phyloP scores from a whole-genome alignment of 2,797 vertebrate genomes.

The Tenualosa thibaudeaui region DNA sequence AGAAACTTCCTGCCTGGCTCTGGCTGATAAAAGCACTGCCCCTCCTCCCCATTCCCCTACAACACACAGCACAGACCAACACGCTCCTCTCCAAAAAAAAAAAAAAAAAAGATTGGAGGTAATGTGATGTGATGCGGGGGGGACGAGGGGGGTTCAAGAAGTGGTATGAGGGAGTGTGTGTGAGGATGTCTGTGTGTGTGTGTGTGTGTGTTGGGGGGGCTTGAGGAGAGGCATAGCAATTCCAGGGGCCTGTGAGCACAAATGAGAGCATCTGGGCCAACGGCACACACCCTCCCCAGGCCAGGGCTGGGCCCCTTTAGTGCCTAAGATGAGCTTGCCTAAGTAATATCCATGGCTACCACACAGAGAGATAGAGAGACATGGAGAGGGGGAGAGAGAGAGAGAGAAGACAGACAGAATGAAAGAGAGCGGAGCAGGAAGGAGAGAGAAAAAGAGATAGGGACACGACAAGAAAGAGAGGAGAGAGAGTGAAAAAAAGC shows the following conservation, averaged over 20 bases:
- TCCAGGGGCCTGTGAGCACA: slow-evolving; percentile 84
- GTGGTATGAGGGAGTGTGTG: slow-evolving; percentile 60
- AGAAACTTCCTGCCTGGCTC: slow-evolving; percentile 89
- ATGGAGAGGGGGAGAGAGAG: neutral
- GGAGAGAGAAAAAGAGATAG: neutral
- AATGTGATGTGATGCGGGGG: slow-evolving; percentile 27
- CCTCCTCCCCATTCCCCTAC: slow-evolving; percentile 51
- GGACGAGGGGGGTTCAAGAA: slow-evolving; percentile 24
- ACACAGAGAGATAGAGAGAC: slow-evolving; percentile 59
- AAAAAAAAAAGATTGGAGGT: slow-evolving; percentile 57
- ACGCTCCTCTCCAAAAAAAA: no score
- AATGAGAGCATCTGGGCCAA: slow-evolving; percentile 86
- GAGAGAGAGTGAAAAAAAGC: neutral
- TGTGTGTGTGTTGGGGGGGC: slow-evolving; percentile 33
- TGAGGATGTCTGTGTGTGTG: no score
- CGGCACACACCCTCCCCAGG: slow-evolving; percentile 78
- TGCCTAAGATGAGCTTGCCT: slow-evolving; percentile 83
- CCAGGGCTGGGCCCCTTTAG: slow-evolving; percentile 79
- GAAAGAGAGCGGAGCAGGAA: neutral
- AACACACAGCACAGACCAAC: slow-evolving; percentile 57
- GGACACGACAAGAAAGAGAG: neutral
- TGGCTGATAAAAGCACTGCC: slow-evolving; percentile 69
- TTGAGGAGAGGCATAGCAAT: slow-evolving; percentile 85
- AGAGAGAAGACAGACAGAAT: neutral
- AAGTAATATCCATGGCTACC: slow-evolving; percentile 81